Base-by-base conservation (phyloP, 2,888 invertebrate species). In the Thymelicus sylvestris region DNA sequence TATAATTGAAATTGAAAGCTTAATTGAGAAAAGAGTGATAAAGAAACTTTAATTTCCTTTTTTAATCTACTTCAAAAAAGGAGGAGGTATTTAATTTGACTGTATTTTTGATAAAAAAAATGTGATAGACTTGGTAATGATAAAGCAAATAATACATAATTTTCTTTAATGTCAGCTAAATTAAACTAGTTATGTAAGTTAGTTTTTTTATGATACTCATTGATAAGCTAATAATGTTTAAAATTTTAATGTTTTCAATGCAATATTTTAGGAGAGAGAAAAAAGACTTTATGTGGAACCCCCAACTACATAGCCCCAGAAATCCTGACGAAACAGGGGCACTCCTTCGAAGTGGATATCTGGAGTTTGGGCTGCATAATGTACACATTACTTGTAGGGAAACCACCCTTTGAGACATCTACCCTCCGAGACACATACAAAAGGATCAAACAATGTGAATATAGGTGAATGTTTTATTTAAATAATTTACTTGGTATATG, bases 291-390 rank as follows among this genome's bases (percentile, higher is more conserved):
- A 62, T 99, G 99, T 85, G 99, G 99, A n/a, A 99, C 99, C 7
- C 99, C 99, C 1, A 99, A 99, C 92, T 99, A 99, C 87, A 99
- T 99, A 80, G 99, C 99, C 0, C 99, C 99, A 0, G 99, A 99
- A 91, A 98, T 99, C 81, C 93, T 99, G 79, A 97, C 96, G 62
- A 99, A 99, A 90, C 97, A 97, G 85, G 99, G 99, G 0, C 99
- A 99, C 91, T 99, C 99, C 55, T 99, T 97, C 86, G 99, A 99
- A 94, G 99, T 99, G 8, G 99, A 99, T 90, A 96, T 99, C 75
- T 99, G 99, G 99, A 99, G 99, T 44, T 95, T 99, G 83, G 99
- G 99, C n/a, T 99, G 98, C 90, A 99, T 99, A 79, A 96, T 99
- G 98, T 99, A 98, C 90, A 99, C 99, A 0, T 92, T 99, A 77